Evolutionary conservation across 2,113 vertebrate genomes (phyloP).

Genomic region (Odontophorus gujanensis): DNA sequence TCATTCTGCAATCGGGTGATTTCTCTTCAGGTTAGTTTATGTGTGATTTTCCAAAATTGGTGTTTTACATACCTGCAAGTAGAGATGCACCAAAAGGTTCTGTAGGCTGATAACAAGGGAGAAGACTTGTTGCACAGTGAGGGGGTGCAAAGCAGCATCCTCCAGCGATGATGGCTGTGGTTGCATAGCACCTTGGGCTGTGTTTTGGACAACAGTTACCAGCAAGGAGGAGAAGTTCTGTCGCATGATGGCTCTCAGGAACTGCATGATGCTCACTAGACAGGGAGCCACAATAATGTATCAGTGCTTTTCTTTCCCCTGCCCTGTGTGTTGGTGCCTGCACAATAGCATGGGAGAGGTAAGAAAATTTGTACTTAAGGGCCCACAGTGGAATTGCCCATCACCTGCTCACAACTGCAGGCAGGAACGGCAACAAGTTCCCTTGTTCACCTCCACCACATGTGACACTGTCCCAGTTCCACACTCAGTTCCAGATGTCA

Average conservation of each 20-base stretch:
- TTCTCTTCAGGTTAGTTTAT: not conserved
- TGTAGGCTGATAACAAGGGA: slow-evolving; percentile 84
- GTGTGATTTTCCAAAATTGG: not conserved
- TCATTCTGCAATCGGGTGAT: not conserved
- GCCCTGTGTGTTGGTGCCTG: not conserved
- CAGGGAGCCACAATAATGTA: slow-evolving; percentile 1
- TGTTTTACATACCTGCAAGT: slow-evolving; percentile 48
- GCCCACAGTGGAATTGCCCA: not conserved
- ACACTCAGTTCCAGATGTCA: not conserved
- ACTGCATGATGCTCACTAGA: slow-evolving; percentile 85
- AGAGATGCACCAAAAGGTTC: slow-evolving; percentile 88
- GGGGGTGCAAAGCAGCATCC: slow-evolving; percentile 81
- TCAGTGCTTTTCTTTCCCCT: not conserved
- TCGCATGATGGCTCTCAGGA: slow-evolving; percentile 85
- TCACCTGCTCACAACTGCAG: not conserved
- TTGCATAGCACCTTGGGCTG: slow-evolving; percentile 8
- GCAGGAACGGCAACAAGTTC: not conserved
- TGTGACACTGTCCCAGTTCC: not conserved
- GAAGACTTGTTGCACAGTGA: slow-evolving; percentile 77
- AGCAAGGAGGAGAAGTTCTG: slow-evolving; percentile 84
- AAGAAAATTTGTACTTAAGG: not conserved
- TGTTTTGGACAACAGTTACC: slow-evolving; percentile 49
- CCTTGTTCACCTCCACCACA: not conserved
- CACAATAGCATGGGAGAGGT: not conserved
- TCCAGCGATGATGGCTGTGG: slow-evolving; percentile 50